Evolutionary conservation across 2,113 vertebrate genomes (phyloP), one percentile per base, ranked within the genome.

Genomic region (Lepus timidus): DNA sequence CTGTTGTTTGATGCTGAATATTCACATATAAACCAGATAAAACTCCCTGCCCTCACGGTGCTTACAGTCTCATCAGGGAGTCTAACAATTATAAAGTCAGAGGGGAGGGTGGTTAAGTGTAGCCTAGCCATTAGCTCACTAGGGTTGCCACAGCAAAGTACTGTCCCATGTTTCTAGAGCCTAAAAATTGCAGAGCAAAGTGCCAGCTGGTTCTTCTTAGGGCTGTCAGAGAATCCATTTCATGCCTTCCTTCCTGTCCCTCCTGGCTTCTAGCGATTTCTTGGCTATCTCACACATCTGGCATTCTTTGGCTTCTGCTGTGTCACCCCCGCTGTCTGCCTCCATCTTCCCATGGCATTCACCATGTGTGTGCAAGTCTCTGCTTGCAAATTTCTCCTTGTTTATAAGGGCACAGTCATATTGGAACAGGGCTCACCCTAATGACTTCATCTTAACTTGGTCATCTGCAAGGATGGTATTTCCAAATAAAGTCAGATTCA

Each of bases 1-100:
- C 31, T 58, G 9, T 74, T 44, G 9, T 91, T 55, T 17, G 44
- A 39, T 68, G 25, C 33, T 93, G 36, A 79, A 27, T 25, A 81
- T 61, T 86, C 76, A 22, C 25, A 81, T 33, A 39, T 65, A 31
- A 90, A 68, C 80, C 51, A 85, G 36, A 80, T 67, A 78, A 93
- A 55, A 80, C 52, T 12, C 20, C n/a, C 75, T 93, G 49, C 85
- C 74, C 68, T 80, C 27, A 17, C 16, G 25, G 51, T 51, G 51
- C 12, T 80, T 80, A 44, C n/a, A 33, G 62, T 84, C 25, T 75
- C 67, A 25, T 51, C 25, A 14, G 67, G 29, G 36, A 84, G 22
- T 51, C 6, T 75, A 44, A 52, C 27, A 79, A 10, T 84, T 83
- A 55, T 39, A 62, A 87, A 88, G 49, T 23, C 83, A 84, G 73